Conservation (phyloP, 2,888 invertebrate species). For the Palloptera scutellata region DNA sequence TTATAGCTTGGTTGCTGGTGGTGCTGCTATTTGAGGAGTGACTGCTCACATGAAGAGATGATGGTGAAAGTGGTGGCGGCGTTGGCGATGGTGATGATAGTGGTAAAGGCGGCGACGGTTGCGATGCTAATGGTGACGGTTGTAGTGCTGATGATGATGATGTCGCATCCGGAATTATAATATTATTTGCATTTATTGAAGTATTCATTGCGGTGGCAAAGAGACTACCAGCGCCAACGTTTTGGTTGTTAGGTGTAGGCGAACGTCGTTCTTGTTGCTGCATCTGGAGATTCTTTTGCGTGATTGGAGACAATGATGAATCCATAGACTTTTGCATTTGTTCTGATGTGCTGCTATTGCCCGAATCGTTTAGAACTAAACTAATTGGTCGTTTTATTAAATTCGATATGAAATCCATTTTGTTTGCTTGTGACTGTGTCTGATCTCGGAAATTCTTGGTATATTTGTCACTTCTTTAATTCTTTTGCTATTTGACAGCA, state of each 20-base stretch:
- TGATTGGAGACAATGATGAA: conserved; percentile 29
- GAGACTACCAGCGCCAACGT: too few relatives aligned
- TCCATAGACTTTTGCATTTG: conserved; percentile 29
- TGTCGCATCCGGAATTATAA: background rate
- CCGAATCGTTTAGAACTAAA: conserved; percentile 44
- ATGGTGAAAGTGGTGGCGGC: conserved; percentile 20
- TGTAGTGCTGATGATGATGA: background rate
- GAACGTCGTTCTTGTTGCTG: conserved; percentile 13
- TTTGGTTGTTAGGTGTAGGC: conserved; percentile 10
- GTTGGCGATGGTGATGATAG: conserved; percentile 27
- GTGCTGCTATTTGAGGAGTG: conserved; percentile 27
- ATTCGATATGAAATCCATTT: conserved; percentile 62
- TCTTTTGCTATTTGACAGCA: too few relatives aligned
- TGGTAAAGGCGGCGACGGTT: background rate
- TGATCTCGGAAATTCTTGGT: conserved; percentile 5
- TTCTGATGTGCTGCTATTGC: conserved; percentile 1
- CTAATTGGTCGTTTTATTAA: conserved; percentile 59
- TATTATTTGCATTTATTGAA: conserved; percentile 8
- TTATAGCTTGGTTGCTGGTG: conserved; percentile 33
- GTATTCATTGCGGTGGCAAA: background rate
- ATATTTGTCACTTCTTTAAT: background rate
- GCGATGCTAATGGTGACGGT: background rate
- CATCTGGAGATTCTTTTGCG: background rate
- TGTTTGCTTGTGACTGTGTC: conserved; percentile 1
- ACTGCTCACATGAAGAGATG: background rate